Base-by-base conservation (phyloP, 1,140 invertebrate genomes). In the Elysia chlorotica region DNA sequence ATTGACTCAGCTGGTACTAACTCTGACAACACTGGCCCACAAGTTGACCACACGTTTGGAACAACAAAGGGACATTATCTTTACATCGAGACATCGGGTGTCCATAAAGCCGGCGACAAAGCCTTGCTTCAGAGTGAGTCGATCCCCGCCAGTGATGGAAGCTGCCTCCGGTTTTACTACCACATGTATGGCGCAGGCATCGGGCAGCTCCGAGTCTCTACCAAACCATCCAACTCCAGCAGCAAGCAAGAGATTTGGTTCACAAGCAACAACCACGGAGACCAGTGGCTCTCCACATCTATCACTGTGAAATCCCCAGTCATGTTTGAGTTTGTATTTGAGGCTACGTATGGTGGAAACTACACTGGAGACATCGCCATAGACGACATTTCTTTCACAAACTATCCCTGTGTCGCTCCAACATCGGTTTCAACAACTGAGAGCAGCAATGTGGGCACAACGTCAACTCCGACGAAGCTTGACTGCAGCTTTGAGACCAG, bases 361-460 rank as follows among this genome's bases (percentile, higher is more conserved):
- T 82, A 76, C 41, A 86, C 92, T 74, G 92, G 92, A 2, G 92
- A 93, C 76, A 93, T 93, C 78, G 92, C 92, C 14, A 89, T 93
- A 21, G 93, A 93, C 82, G 92, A 93, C 71, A 89, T 93, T 31
- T 88, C 90, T 1, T 81, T 87, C 37, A 33, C 65, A 0, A 76
- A 19, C 33, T 28, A 14, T 6, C 65, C 78, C 78, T 41, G 79
- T 59, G 81, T n/a, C 56, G 70, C 28, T 33, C 19, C 36, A 76
- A 69, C 3, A 57, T 71, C 35, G 53, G 35, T 53, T 82, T 82
- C 30, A 76, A 81, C 71, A 81, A 83, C 70, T 80, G 82, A 77
- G 83, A 85, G 77, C 23, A 67, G 54, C n/a, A 35, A 53, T 36
- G 30, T 76, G 2, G 77, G 76, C 2, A 69, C 78, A 19, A 74